phyloP scores from a whole-genome alignment of 2,888 invertebrate genomes.

The Dryadula phaetusa region DNA sequence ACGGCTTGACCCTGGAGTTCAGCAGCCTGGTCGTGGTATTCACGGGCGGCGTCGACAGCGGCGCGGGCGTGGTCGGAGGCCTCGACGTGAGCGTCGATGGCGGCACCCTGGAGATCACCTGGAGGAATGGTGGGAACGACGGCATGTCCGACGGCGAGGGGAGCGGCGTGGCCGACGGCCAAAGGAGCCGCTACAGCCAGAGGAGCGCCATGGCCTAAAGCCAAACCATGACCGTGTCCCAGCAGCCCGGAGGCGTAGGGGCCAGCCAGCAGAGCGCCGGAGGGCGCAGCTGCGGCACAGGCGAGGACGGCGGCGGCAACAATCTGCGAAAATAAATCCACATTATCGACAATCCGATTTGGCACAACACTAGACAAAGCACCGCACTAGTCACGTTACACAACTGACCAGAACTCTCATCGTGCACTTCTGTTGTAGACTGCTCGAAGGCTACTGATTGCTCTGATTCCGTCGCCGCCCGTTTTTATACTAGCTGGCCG shows the following conservation, averaged over 20 bases:
- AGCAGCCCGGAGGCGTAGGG: slow-evolving; percentile 58
- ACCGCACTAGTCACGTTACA: slow-evolving; percentile 54
- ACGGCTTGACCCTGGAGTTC: slow-evolving; percentile 75
- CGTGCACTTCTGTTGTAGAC: slow-evolving; percentile 83
- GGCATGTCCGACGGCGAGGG: slow-evolving; percentile 55
- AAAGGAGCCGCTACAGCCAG: slow-evolving; percentile 55
- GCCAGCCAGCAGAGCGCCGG: slow-evolving; percentile 68
- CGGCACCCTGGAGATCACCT: slow-evolving; percentile 74
- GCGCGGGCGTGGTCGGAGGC: slow-evolving; percentile 78
- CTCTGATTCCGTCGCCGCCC: slow-evolving; percentile 68
- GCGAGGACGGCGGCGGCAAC: slow-evolving; percentile 81
- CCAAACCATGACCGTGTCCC: slow-evolving; percentile 43
- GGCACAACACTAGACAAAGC: slow-evolving; percentile 51
- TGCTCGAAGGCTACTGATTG: slow-evolving; percentile 83
- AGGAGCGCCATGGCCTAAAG: slow-evolving; percentile 49
- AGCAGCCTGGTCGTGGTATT: slow-evolving; percentile 76
- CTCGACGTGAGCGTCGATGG: slow-evolving; percentile 77
- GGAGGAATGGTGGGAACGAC: slow-evolving; percentile 75
- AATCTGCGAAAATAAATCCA: slow-evolving; percentile 73
- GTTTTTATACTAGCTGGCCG: slow-evolving; percentile 73
- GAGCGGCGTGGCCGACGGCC: slow-evolving; percentile 60
- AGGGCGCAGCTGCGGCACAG: slow-evolving; percentile 76
- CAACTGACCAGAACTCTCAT: slow-evolving; percentile 82
- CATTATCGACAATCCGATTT: slow-evolving; percentile 48
- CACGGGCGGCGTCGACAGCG: slow-evolving; percentile 72